Evolutionary conservation across 2,797 vertebrate species (phyloP).

Genomic region (Distichodus sexfasciatus): DNA sequence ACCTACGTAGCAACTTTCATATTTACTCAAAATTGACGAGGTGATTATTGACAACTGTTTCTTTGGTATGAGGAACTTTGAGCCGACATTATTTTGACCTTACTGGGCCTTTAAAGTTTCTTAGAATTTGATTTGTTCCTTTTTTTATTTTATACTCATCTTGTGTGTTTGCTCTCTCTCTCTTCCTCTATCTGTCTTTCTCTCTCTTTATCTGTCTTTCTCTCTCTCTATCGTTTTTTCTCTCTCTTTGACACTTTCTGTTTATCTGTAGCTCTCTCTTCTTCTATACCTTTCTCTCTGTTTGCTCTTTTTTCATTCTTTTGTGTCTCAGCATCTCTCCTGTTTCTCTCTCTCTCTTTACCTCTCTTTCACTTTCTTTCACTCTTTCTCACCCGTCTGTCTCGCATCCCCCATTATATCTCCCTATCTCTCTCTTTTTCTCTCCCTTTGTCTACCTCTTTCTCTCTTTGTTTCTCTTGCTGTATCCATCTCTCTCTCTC

Average conservation of each 20-base stretch:
- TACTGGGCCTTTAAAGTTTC: no score
- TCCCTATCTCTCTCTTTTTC: not conserved
- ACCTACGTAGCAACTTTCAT: no score
- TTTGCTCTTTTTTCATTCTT: not conserved
- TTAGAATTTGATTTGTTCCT: no score
- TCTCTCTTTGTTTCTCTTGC: constrained; percentile 60
- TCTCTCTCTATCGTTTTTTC: not conserved
- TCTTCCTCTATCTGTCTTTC: not conserved
- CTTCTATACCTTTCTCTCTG: not conserved
- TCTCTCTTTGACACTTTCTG: not conserved
- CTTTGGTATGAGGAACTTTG: no score
- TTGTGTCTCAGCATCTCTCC: no score
- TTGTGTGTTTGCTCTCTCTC: no score
- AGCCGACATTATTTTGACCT: no score
- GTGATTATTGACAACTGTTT: no score
- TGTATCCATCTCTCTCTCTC: constrained; percentile 50
- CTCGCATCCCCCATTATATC: not conserved
- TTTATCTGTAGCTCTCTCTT: not conserved
- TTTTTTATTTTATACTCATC: no score
- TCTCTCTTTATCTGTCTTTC: not conserved
- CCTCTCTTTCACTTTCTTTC: not conserved
- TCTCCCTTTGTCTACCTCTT: not conserved
- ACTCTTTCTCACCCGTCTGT: not conserved
- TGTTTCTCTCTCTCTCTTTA: not conserved
- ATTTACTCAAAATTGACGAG: no score